Base-by-base conservation (phyloP, 1,140 invertebrate species). In the Pemphigus obesinymphae region DNA sequence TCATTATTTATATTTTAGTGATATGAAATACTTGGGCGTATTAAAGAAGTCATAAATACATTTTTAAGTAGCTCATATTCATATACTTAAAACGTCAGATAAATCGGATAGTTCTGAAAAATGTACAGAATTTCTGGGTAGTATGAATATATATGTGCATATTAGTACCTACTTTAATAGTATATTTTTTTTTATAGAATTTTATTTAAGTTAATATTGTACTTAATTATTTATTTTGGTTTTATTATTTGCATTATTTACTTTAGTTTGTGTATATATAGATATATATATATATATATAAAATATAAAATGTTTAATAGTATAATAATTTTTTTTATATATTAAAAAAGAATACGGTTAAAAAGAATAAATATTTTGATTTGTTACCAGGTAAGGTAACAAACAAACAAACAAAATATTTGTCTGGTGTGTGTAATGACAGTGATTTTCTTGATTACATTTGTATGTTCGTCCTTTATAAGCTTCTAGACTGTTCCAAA, bases 1-100 rank as follows among this genome's bases (percentile, higher is more conserved):
- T 45, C 66, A 68, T 68, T 29, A 70, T 45, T 70, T 70, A 70
- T 45, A 45, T 45, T 70, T 70, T 70, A 70, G 37, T 45, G n/a
- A 70, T 43, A 13, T 70, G 66, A 70, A 70, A 17, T 70, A 70
- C 68, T 26, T 6, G 5, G 13, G 23, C 17, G 40, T 70, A 70
- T 70, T 29, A 29, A 45, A 45, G 23, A 45, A 70, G 37, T 45
- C 40, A 70, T 70, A 70, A 70, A 45, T 43, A 70, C 40, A 68
- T 37, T 23, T 23, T 15, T 13, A 23, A 68, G 15, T 68, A 68
- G 10, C 1, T 66, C 6, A 68, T 37, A 23, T n/a, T 10, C 23
- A 45, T 70, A 45, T 17, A 29, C 23, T 70, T 45, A 70, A 70
- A 45, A 70, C 15, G 37, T 43, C 37, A 45, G 68, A 45, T 13